Base-by-base conservation (phyloP, 2,113 vertebrate genomes). In the Lota lota region DNA sequence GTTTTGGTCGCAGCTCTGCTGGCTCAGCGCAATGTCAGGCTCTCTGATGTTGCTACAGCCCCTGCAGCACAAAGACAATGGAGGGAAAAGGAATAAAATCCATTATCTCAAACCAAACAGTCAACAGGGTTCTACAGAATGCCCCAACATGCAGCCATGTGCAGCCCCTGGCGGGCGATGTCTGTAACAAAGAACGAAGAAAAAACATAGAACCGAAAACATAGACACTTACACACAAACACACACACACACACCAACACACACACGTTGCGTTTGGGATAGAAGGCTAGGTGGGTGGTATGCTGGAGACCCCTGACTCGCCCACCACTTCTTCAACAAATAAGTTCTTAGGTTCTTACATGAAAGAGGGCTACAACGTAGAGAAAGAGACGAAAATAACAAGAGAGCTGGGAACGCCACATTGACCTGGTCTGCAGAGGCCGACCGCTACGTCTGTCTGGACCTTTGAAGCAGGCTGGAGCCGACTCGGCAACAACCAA, bases 401-500 rank as follows among this genome's bases (percentile, higher is more conserved):
- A 33, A 33, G 28, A 33, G 28, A 33, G 28, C 28, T 6, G 28
- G 28, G 28, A 33, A 6, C 28, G 28, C 28, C 28, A 33, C 28
- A 6, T 33, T 33, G 28, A 33, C 28, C 28, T 6, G 28, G 28
- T 4, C 28, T 6, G 28, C 28, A 4, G 28, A 4, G 28, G 4
- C 28, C 28, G 4, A 33, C 28, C 28, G 28, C 28, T 6, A 0
- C 28, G 28, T 33, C 4, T 6, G 28, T 4, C 28, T 33, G 28
- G 4, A 33, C 28, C 28, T 33, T 33, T 33, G 28, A 33, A 33
- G 28, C 28, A 79, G 80, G 69, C 81, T 86, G 78, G 79, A 86
- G 79, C 84, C 86, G 81, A 81, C 83, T 79, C 75, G 71, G 77
- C 76, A 84, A 85, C 84, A 88, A 88, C 79, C 78, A 74, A 87